A percentile compares a stretch with the other conserved stretches of the same genome.
Conservation (phyloP, 2,113 vertebrate genomes). For the Nannospalax galili region DNA sequence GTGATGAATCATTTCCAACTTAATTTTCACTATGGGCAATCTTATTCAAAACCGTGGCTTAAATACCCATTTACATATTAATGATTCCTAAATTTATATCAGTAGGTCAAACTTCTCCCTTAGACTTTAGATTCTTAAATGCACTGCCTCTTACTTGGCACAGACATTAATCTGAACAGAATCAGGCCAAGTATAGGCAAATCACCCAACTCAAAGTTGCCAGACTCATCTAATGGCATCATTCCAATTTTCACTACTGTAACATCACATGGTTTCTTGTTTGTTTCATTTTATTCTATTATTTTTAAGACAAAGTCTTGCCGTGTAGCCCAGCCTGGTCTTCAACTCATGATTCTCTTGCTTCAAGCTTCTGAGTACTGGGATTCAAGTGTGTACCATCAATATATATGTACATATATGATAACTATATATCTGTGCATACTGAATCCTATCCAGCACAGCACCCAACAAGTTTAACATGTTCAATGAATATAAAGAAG, state of each 20-base stretch:
- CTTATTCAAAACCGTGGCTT: neutral
- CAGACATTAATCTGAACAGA: neutral
- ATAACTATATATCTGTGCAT: neutral
- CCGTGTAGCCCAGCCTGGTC: neutral
- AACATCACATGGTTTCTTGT: neutral
- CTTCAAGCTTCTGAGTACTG: neutral
- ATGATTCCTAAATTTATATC: neutral
- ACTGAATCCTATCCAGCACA: neutral
- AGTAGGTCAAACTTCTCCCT: neutral
- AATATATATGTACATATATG: neutral
- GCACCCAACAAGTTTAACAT: neutral
- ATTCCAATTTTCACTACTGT: neutral
- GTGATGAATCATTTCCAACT: slow-evolving; percentile 23
- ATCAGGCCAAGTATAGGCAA: neutral
- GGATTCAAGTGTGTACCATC: neutral
- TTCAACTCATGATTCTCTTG: neutral
- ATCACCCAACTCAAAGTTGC: neutral
- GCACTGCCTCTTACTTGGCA: neutral
- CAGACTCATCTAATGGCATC: fast-evolving
- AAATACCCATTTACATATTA: neutral
- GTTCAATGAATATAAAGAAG: neutral
- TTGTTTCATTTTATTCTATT: neutral
- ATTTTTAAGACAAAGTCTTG: neutral
- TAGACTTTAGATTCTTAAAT: neutral
- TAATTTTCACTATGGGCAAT: neutral